Percentiles rank a stretch among this genome's conserved stretches.
These are phyloP conservation scores for Pterostichus niger DNA, from an alignment of 2,888 invertebrate genomes.

Conservation along the genomic window DNA sequence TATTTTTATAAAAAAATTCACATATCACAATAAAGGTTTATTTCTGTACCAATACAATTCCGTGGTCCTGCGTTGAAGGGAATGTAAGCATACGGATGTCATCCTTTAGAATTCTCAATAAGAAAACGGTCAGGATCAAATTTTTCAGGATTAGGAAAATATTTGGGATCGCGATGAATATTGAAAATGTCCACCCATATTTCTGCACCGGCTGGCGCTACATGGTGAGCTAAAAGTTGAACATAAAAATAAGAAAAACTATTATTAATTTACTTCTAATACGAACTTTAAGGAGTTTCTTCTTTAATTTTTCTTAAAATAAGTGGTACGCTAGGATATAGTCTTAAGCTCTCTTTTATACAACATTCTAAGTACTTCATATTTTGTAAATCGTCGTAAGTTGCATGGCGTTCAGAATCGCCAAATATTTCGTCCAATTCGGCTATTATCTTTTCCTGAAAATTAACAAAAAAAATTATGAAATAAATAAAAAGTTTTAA, in stretches of 20 bases:
- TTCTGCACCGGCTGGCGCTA: constrained; percentile 66
- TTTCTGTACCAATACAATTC: constrained; percentile 73
- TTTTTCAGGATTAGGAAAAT: constrained; percentile 76
- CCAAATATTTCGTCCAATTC: constrained; percentile 77
- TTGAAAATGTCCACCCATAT: constrained; percentile 75
- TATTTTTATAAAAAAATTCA: not conserved
- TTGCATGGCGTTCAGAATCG: constrained; percentile 77
- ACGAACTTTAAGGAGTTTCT: constrained; percentile 73
- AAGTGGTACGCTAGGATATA: constrained; percentile 84
- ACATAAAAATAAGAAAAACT: not conserved
- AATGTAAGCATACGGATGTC: constrained; percentile 73
- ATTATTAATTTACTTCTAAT: constrained; percentile 70
- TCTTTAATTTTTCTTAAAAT: constrained; percentile 80
- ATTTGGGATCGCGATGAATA: constrained; percentile 75
- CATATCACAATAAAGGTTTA: no score
- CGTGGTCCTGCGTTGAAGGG: constrained; percentile 74
- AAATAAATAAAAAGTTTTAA: constrained; percentile 49
- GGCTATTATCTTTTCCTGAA: constrained; percentile 75
- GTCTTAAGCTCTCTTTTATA: constrained; percentile 82
- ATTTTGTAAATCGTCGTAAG: constrained; percentile 80
- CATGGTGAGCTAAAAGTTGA: constrained; percentile 58
- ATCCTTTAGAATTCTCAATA: constrained; percentile 72
- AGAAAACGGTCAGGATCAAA: constrained; percentile 76
- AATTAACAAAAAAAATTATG: constrained; percentile 37
- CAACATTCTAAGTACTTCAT: constrained; percentile 84